These are phyloP conservation scores for Acanthosepion esculentum DNA, from an alignment of 2,888 invertebrate genomes.

Conservation along the genomic window DNA sequence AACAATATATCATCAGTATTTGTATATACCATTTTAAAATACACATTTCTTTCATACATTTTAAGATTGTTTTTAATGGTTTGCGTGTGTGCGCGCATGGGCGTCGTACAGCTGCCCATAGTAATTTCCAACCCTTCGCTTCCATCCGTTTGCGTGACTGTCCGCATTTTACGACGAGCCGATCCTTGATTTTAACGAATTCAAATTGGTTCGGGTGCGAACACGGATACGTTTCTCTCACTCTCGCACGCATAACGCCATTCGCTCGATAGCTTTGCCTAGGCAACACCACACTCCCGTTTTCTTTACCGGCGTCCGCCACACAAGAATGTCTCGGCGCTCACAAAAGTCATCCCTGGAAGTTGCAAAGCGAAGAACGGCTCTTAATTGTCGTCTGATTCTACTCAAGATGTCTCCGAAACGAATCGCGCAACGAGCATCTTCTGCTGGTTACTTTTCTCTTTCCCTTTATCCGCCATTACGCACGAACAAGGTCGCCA, in stretches of 20 bases:
- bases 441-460: background rate
- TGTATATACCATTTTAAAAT: too few species aligned
- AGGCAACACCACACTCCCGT: background rate
- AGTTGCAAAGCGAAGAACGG: background rate
- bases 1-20: too few species aligned
- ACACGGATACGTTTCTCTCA: background rate
- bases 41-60: background rate
- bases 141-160: background rate
- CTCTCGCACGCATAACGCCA: background rate
- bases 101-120: background rate
- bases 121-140: background rate
- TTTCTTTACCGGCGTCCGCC: background rate
- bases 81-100: background rate
- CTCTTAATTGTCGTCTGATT: slow-evolving; percentile 33
- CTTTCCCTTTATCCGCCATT: background rate
- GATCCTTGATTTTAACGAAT: background rate
- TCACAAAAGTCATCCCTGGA: background rate
- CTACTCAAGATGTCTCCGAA: background rate
- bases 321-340: background rate
- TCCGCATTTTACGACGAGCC: background rate
- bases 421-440: background rate
- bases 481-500: slow-evolving; percentile 7
- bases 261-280: background rate
- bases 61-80: background rate
- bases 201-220: background rate